Evolutionary conservation across 1,140 invertebrate genomes (phyloP).

Genomic region (Planococcus citri): DNA sequence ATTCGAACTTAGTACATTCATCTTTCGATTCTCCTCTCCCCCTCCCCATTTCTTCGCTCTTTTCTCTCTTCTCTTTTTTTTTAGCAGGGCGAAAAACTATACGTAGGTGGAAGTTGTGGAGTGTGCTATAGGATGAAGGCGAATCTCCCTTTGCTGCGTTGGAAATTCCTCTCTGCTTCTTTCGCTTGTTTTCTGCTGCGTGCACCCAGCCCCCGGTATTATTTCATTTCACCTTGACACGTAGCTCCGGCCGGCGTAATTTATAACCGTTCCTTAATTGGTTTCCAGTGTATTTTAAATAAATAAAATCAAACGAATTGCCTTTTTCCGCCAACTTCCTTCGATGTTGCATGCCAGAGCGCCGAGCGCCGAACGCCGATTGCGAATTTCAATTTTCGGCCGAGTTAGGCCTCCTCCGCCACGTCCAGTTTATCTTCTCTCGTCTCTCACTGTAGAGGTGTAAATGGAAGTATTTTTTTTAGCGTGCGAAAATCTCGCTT

Average conservation of each 20-base stretch:
- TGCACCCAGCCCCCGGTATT: not conserved
- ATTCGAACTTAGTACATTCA: not conserved
- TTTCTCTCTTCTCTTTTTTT: not conserved
- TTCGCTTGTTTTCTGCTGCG: no score
- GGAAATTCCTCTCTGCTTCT: not conserved
- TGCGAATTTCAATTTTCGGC: no score
- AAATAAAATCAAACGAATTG: not conserved
- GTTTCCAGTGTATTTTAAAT: constrained; percentile 7
- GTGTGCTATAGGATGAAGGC: not conserved
- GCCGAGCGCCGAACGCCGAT: no score
- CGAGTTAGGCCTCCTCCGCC: no score
- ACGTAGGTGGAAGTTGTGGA: no score
- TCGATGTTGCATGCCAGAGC: no score
- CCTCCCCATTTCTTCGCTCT: no score
- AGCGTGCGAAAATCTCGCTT: no score
- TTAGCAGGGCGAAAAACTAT: no score
- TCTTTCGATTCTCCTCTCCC: not conserved
- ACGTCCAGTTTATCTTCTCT: no score
- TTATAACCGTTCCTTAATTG: not conserved
- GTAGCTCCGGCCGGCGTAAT: not conserved
- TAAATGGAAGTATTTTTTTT: no score
- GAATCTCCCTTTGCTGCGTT: not conserved
- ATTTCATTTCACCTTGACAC: not conserved
- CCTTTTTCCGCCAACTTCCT: not conserved
- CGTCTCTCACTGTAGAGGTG: no score